These are phyloP conservation scores for Cryptocheilus praepositus DNA, from an alignment of 2,888 invertebrate species.

Conservation along the genomic window DNA sequence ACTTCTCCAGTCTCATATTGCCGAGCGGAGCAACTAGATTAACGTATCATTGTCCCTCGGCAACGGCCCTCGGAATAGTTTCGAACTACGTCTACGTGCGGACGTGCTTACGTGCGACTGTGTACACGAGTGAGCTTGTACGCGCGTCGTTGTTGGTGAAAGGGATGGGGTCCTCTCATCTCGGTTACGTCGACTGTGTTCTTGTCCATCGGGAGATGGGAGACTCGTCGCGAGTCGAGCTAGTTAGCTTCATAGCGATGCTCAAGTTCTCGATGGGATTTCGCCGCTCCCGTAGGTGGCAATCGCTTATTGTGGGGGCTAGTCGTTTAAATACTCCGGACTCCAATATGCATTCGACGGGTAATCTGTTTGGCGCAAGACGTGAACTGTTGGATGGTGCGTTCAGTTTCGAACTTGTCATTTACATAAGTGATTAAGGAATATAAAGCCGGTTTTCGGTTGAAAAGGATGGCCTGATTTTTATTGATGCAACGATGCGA, in stretches of 20 bases:
- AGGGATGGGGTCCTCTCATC: slow-evolving; percentile 3
- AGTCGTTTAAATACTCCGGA: too few species aligned
- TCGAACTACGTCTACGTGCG: slow-evolving; percentile 15
- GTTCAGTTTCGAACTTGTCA: too few species aligned
- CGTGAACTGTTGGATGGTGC: too few species aligned
- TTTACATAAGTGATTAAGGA: too few species aligned
- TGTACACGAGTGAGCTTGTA: neutral
- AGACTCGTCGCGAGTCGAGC: slow-evolving; percentile 36
- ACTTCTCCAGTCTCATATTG: slow-evolving; percentile 21
- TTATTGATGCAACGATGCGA: too few species aligned
- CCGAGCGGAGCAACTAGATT: slow-evolving; percentile 33
- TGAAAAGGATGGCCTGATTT: too few species aligned
- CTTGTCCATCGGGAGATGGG: slow-evolving; percentile 28
- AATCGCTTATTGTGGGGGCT: slow-evolving; percentile 17
- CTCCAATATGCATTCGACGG: too few species aligned
- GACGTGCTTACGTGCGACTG: neutral
- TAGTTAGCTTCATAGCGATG: slow-evolving; percentile 37
- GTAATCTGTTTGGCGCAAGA: too few species aligned
- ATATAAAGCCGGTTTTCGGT: too few species aligned
- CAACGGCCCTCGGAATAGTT: slow-evolving; percentile 24
- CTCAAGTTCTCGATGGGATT: slow-evolving; percentile 53
- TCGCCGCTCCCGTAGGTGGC: slow-evolving; percentile 45
- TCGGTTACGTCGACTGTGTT: slow-evolving; percentile 5
- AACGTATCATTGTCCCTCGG: slow-evolving; percentile 45
- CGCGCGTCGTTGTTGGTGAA: neutral